phyloP scores from a whole-genome alignment of 1,140 invertebrate genomes.

The Orchesella cincta region DNA sequence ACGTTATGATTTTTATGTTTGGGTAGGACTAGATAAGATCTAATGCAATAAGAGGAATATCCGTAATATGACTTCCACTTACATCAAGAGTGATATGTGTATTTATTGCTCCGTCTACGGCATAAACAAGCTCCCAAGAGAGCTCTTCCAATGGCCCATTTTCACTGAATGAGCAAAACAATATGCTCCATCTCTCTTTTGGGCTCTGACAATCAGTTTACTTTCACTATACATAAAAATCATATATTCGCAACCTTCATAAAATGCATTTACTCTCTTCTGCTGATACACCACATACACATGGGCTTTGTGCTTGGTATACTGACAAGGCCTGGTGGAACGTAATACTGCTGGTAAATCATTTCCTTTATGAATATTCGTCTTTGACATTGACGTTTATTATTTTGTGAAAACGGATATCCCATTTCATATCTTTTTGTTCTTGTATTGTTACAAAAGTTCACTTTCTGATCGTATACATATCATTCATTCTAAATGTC shows the following conservation, averaged over 20 bases:
- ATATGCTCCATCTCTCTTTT: not conserved
- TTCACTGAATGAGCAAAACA: slow-evolving; percentile 4
- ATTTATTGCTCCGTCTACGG: slow-evolving; percentile 14
- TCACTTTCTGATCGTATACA: not conserved
- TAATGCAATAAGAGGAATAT: not conserved
- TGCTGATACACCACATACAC: no score
- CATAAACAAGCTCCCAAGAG: slow-evolving; percentile 2
- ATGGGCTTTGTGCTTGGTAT: no score
- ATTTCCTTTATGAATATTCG: not conserved
- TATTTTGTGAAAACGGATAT: not conserved
- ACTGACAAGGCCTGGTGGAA: no score
- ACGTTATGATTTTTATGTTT: slow-evolving; percentile 14
- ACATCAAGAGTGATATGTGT: slow-evolving; percentile 17
- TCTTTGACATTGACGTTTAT: not conserved
- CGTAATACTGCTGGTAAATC: not conserved
- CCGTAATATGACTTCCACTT: slow-evolving; percentile 11
- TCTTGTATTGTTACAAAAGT: not conserved
- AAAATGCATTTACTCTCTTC: no score
- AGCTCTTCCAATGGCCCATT: not conserved
- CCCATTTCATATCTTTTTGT: not conserved
- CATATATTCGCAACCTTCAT: not conserved
- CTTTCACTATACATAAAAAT: not conserved
- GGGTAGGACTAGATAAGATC: not conserved
- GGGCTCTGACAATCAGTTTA: not conserved
- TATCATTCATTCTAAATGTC: not conserved